These are phyloP conservation scores for Tubulanus polymorphus DNA, from an alignment of 2,888 invertebrate genomes.

Conservation along the genomic window DNA sequence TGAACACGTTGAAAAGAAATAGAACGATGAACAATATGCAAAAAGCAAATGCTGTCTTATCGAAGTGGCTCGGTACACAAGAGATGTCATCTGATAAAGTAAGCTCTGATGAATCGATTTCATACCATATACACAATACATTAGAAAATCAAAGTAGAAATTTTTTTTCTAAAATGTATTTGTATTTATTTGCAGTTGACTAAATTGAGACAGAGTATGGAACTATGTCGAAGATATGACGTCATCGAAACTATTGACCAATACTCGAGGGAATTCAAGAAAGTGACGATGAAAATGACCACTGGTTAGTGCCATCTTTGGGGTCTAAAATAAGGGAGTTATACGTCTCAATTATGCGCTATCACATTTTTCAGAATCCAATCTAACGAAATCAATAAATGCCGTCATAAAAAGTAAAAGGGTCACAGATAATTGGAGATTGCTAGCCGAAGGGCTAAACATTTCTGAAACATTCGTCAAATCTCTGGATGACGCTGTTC, in stretches of 20 bases:
- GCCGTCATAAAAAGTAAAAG: not conserved
- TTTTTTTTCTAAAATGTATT: too few relatives aligned
- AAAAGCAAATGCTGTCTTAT: not conserved
- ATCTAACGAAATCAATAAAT: not conserved
- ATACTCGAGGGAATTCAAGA: too few relatives aligned
- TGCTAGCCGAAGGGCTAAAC: not conserved
- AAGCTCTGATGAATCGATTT: too few relatives aligned
- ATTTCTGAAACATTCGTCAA: not conserved
- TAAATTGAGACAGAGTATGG: too few relatives aligned
- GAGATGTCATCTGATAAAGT: not conserved
- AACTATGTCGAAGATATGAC: too few relatives aligned
- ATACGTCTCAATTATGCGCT: not conserved
- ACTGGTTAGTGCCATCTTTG: too few relatives aligned
- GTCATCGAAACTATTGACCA: too few relatives aligned
- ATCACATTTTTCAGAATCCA: not conserved
- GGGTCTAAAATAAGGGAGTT: too few relatives aligned
- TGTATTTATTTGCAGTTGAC: too few relatives aligned
- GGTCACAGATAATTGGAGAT: not conserved
- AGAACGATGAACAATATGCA: not conserved
- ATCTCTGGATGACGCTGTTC: not conserved
- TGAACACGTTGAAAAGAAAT: not conserved
- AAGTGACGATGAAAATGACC: too few relatives aligned
- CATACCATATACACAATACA: too few relatives aligned
- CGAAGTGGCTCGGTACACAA: not conserved
- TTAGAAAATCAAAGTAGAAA: too few relatives aligned